Evolutionary conservation across 2,113 vertebrate species (phyloP).

Genomic region (Abramis brama): DNA sequence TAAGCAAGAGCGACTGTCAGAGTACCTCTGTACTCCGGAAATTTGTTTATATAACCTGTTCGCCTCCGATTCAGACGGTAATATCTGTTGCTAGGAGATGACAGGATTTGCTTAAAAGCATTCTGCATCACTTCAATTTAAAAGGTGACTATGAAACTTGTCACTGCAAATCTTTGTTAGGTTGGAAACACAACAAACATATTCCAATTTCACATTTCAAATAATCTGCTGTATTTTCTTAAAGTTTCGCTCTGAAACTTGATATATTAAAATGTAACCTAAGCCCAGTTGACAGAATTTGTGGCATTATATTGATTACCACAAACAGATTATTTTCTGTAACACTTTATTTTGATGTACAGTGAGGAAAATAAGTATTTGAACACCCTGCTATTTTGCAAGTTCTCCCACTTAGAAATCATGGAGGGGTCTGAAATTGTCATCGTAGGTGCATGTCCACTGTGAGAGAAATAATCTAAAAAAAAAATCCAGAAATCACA

Average conservation of each 20-base stretch:
- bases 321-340: background rate
- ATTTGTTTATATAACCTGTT: slow-evolving; percentile 42
- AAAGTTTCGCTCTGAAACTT: background rate
- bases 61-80: slow-evolving; percentile 3
- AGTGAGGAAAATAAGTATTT: too few species aligned
- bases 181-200: slow-evolving; percentile 4
- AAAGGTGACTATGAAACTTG: slow-evolving; percentile 23
- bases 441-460: too few species aligned
- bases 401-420: too few species aligned
- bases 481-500: too few species aligned
- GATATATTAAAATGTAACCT: background rate
- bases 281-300: background rate
- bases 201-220: slow-evolving; percentile 23
- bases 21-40: slow-evolving; percentile 25
- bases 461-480: too few species aligned
- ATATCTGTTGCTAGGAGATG: slow-evolving; percentile 42
- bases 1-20: slow-evolving; percentile 21
- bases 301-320: background rate
- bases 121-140: slow-evolving; percentile 18
- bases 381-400: too few species aligned
- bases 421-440: too few species aligned
- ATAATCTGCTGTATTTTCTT: background rate
- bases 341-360: too few species aligned
- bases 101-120: slow-evolving; percentile 43
- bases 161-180: slow-evolving; percentile 9